These are phyloP conservation scores for Arothron firmamentum DNA, from an alignment of 2,113 vertebrate genomes.

Conservation along the genomic window DNA sequence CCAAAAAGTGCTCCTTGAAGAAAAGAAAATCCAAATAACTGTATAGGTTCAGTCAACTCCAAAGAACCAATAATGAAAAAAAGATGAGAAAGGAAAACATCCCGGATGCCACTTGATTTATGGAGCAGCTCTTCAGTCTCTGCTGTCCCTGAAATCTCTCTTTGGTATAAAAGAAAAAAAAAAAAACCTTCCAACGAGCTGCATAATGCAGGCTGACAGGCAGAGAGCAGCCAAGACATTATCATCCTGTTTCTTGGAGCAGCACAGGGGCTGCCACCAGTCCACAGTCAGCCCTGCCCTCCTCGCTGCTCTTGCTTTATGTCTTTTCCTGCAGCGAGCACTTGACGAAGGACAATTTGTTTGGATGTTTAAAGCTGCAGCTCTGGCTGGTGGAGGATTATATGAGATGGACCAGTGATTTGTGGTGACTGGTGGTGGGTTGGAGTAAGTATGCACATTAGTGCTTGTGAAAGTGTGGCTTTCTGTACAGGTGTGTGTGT, in stretches of 20 bases:
- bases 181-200: conserved; percentile 20
- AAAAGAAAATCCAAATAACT: neutral
- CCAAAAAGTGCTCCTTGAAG: no score
- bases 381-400: conserved; percentile 63
- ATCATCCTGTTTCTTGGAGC: conserved; percentile 27
- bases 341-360: conserved; percentile 70
- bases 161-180: neutral
- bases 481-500: conserved; percentile 6
- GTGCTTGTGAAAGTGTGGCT: conserved; percentile 13
- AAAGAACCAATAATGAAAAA: neutral
- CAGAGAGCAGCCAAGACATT: conserved; percentile 33
- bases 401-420: conserved; percentile 67
- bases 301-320: conserved; percentile 54
- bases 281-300: conserved; percentile 23
- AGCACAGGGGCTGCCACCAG: conserved; percentile 28
- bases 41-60: conserved; percentile 12
- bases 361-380: conserved; percentile 63
- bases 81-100: conserved; percentile 1
- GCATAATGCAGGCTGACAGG: conserved; percentile 34
- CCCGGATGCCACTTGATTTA: conserved; percentile 14
- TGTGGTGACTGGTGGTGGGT: conserved; percentile 56
- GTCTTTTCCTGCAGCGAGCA: conserved; percentile 53
- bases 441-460: conserved; percentile 36
- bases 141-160: conserved; percentile 42
- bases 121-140: conserved; percentile 28